Percentiles rank a stretch among this genome's conserved stretches.
Conservation (phyloP, 2,797 vertebrate species). For the Protosalanx chinensis region DNA sequence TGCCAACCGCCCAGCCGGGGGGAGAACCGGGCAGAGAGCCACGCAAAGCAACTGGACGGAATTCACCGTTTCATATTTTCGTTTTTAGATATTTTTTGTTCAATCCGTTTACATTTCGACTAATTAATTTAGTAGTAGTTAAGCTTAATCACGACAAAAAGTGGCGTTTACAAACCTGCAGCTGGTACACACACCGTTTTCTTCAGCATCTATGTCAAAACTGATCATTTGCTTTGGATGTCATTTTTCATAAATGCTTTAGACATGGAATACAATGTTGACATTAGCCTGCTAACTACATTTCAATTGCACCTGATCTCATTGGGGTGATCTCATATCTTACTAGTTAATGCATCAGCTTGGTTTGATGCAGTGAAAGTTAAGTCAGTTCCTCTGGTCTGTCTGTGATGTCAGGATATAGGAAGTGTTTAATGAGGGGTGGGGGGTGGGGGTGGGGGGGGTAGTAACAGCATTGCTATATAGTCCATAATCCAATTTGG, state of each 20-base stretch:
- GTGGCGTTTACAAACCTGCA: background rate
- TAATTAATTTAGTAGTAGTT: too few species aligned
- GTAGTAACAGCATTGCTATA: constrained; percentile 32
- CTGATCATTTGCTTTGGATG: background rate
- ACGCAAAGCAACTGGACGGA: constrained; percentile 20
- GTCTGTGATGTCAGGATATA: constrained; percentile 19
- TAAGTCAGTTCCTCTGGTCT: constrained; percentile 8
- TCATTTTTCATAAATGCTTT: background rate
- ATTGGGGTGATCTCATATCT: background rate
- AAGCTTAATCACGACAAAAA: background rate
- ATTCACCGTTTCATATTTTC: constrained; percentile 8
- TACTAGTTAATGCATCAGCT: background rate
- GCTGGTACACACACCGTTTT: background rate
- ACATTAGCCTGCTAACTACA: background rate
- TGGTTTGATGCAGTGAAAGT: background rate
- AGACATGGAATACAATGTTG: too few species aligned
- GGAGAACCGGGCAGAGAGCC: constrained; percentile 29
- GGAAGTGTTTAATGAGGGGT: background rate
- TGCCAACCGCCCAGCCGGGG: constrained; percentile 41
- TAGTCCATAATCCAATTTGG: constrained; percentile 52
- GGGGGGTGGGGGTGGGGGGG: too few species aligned
- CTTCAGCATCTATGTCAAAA: background rate
- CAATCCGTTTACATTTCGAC: too few species aligned
- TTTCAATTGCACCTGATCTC: background rate
- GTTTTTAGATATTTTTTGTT: background rate